A percentile compares a stretch with the other conserved stretches of the same genome.
phyloP scores from a whole-genome alignment of 2,113 vertebrate species.

The Muscicapa adusta region DNA sequence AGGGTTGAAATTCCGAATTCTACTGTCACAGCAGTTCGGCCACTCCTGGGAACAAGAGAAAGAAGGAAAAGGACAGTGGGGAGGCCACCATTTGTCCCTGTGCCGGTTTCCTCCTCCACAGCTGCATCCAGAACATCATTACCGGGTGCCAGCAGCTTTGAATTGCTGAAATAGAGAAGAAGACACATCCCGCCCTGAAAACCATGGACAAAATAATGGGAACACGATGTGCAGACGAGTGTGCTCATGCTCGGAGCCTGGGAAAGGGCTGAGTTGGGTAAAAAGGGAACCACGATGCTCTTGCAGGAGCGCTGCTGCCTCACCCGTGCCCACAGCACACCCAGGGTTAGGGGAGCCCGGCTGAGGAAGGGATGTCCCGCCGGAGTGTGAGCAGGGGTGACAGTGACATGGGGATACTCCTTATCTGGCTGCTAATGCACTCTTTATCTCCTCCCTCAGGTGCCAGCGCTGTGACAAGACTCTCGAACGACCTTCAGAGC shows the following conservation, averaged over 20 bases:
- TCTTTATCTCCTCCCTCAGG: background rate
- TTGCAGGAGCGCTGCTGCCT: background rate
- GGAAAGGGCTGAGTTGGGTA: background rate
- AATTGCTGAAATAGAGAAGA: background rate
- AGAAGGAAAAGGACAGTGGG: background rate
- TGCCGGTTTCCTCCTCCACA: background rate
- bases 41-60: background rate
- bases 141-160: background rate
- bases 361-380: background rate
- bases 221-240: background rate
- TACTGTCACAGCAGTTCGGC: background rate
- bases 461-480: background rate
- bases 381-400: background rate
- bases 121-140: background rate
- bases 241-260: background rate
- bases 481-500: background rate
- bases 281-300: background rate
- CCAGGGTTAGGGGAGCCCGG: accelerated
- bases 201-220: background rate
- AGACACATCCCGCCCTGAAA: background rate
- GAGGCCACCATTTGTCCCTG: background rate
- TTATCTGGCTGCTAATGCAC: background rate
- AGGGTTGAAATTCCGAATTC: background rate
- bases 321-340: background rate
- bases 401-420: background rate